Evolutionary conservation across 2,797 vertebrate genomes (phyloP), one percentile per base, ranked within the genome.

Genomic region (Florisuga fusca): DNA sequence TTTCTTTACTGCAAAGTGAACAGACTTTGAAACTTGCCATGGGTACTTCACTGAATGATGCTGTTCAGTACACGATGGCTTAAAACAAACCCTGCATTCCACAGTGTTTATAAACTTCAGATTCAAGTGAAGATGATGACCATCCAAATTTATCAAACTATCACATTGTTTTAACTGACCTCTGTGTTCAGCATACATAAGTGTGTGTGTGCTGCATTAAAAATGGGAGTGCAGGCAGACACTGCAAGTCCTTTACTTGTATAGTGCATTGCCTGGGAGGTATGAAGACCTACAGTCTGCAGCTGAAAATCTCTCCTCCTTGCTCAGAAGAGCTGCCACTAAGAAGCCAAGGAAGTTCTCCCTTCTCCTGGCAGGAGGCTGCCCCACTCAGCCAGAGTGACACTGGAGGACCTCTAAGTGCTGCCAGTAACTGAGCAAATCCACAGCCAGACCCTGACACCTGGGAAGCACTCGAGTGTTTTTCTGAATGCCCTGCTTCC

Each of bases 181-280:
- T 82, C 41, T 72, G 29, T 31, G 34, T 23, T 43, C 33, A 48
- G 3, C 8, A n/a, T 4, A 45, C 6, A 1, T 23, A 67, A 26
- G 4, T 3, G 7, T 27, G 48, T 7, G 3, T 0, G 12, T 6
- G 31, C 41, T 45, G 31, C 64, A 26, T 13, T 22, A 34, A 12
- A 33, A 53, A 12, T 2, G 6, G 68, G 51, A 79, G 27, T 4
- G 38, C 29, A 68, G 38, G 54, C 12, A 31, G 46, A 77, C 31
- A 31, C 67, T 22, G 2, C 6, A 20, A 72, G 74, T 13, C 43
- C 48, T 72, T 38, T n/a, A 14, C 14, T 31, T 38, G 29, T 46
- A 5, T 9, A 21, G 11, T 2, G 31, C 20, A 3, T n/a, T 43
- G 76, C 29, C n/a, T 1, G 0, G 13, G 1, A 55, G 50, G 43